A percentile compares a stretch with the other conserved stretches of the same genome.
phyloP scores from a whole-genome alignment of 2,797 vertebrate species.

The Phaenicophaeus curvirostris region DNA sequence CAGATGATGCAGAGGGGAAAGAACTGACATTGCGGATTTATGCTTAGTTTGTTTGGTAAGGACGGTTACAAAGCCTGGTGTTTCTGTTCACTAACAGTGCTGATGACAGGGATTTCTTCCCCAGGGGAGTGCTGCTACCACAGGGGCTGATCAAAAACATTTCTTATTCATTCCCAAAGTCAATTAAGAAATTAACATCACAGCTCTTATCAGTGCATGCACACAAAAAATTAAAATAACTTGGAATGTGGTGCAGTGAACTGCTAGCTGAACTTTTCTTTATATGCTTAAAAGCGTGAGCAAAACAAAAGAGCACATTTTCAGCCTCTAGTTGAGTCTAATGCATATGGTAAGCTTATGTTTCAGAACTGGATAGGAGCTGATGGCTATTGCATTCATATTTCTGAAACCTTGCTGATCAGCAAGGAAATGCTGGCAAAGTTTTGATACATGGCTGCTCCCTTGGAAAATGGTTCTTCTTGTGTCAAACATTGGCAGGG shows the following conservation, averaged over 20 bases:
- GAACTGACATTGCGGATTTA: background rate
- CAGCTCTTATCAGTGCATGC: background rate
- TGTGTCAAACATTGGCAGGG: background rate
- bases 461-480: background rate
- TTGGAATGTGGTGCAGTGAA: background rate
- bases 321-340: constrained; percentile 1
- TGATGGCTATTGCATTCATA: background rate
- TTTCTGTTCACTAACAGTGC: background rate
- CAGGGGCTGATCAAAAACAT: background rate
- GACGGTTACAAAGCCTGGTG: background rate
- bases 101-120: background rate
- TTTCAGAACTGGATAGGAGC: background rate
- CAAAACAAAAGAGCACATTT: constrained; percentile 37
- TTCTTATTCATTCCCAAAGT: background rate
- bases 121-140: background rate
- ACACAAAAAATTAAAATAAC: background rate
- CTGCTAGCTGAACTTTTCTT: constrained; percentile 31
- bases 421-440: background rate
- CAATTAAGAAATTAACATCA: background rate
- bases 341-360: background rate
- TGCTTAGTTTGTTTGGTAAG: background rate
- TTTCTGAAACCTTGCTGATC: background rate
- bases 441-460: background rate
- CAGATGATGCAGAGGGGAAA: background rate
- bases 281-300: constrained; percentile 29